Evolutionary conservation across 2,113 vertebrate genomes (phyloP).

Genomic region (Amazona guildingii): DNA sequence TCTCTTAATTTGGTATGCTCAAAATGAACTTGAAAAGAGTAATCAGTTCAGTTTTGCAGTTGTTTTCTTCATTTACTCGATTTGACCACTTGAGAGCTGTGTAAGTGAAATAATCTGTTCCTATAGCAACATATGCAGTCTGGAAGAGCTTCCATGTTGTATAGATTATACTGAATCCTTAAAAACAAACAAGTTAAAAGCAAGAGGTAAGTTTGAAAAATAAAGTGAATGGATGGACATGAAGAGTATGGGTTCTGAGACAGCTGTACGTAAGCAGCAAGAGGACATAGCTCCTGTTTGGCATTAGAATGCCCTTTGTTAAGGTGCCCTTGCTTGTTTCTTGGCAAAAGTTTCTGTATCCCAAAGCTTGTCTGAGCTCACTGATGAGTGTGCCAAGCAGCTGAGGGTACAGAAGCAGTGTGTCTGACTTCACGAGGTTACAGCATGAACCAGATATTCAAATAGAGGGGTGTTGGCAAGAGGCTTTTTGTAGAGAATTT

Average conservation of each 20-base stretch:
- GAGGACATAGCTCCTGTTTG: background rate
- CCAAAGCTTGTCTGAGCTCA: background rate
- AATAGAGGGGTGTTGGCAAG: background rate
- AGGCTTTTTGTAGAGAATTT: background rate
- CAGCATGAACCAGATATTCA: background rate
- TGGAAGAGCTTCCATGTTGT: background rate
- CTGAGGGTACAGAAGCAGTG: background rate
- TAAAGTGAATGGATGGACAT: background rate
- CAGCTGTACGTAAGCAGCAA: fast-evolving
- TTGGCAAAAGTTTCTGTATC: background rate
- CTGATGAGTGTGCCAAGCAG: background rate
- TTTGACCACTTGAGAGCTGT: conserved; percentile 1
- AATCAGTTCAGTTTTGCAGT: conserved; percentile 11
- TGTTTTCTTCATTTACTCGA: background rate
- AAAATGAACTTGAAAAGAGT: conserved; percentile 14
- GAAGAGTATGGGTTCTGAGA: background rate
- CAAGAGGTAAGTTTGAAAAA: background rate
- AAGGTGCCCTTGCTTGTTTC: background rate
- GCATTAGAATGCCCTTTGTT: background rate
- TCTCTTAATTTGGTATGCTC: background rate
- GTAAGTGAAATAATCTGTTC: conserved; percentile 26
- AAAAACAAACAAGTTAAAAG: background rate
- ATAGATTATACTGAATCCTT: background rate
- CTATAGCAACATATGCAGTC: conserved; percentile 10
- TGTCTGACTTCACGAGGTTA: background rate